A percentile compares a stretch with the other conserved stretches of the same genome.
Conservation (phyloP, 2,888 invertebrate genomes). For the Chironomus riparius region DNA sequence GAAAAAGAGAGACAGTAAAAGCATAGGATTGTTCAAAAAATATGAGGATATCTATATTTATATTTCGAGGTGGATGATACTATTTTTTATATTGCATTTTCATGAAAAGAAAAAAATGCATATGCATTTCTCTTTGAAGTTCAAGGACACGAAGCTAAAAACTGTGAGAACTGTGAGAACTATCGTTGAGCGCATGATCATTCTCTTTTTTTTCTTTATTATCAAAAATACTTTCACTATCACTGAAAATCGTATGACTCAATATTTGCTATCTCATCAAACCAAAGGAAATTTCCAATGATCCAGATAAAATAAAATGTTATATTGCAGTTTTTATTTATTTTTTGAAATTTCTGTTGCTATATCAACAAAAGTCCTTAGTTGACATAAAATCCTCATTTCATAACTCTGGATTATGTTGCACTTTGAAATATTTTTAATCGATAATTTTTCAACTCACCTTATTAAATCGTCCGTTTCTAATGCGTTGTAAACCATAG, state of each 20-base stretch:
- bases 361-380: not conserved
- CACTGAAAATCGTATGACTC: constrained; percentile 10
- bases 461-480: constrained; percentile 38
- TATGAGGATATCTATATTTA: not conserved
- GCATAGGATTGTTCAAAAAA: no score
- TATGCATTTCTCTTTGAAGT: constrained; percentile 9
- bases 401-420: not conserved
- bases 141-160: constrained; percentile 3
- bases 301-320: no score
- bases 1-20: no score
- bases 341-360: not conserved
- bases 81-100: not conserved
- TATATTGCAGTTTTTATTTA: no score
- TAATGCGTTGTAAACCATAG: constrained; percentile 37
- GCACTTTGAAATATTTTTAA: not conserved
- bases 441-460: constrained; percentile 32
- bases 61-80: not conserved
- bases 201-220: not conserved
- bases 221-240: constrained; percentile 9
- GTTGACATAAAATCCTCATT: not conserved
- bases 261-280: not conserved
- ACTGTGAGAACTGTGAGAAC: not conserved
- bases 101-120: not conserved
- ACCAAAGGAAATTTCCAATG: not conserved
- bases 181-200: not conserved